Conservation (phyloP, 2,797 vertebrate genomes). For the Lateolabrax maculatus region DNA sequence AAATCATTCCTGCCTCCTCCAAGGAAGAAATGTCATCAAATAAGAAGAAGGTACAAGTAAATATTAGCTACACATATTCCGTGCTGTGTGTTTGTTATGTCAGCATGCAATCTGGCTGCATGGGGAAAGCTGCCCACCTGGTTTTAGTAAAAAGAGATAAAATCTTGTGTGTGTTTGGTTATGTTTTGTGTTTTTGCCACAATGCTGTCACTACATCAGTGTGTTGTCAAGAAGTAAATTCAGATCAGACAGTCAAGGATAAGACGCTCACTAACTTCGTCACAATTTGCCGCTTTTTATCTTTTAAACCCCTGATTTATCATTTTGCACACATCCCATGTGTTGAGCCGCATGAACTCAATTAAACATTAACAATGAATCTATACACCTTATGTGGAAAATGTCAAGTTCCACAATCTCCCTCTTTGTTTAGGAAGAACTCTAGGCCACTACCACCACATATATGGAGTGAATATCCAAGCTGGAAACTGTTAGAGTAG, state of each 20-base stretch:
- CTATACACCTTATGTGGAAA: constrained; percentile 49
- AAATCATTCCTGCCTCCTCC: constrained; percentile 92
- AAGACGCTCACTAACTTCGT: constrained; percentile 17
- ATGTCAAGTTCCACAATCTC: constrained; percentile 4
- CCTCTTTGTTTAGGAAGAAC: constrained; percentile 27
- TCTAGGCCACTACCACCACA: constrained; percentile 21
- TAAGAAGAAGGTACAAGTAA: constrained; percentile 67
- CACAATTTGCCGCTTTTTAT: constrained; percentile 33
- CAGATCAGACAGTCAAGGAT: constrained; percentile 50
- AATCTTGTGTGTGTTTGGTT: constrained; percentile 54
- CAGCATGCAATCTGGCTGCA: constrained; percentile 1
- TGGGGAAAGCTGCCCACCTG: constrained; percentile 32
- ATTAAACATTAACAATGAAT: constrained; percentile 35
- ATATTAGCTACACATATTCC: neutral
- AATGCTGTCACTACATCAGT: constrained; percentile 41
- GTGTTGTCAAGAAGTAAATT: constrained; percentile 41
- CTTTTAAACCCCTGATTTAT: constrained; percentile 29
- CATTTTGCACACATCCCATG: constrained; percentile 17
- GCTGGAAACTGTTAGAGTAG: constrained; percentile 61
- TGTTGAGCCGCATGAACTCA: constrained; percentile 13
- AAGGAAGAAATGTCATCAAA: constrained; percentile 84
- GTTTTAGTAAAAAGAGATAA: constrained; percentile 50
- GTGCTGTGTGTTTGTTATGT: neutral
- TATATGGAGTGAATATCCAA: constrained; percentile 24
- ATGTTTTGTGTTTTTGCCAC: constrained; percentile 56